Evolutionary conservation across 2,888 invertebrate species (phyloP).

Genomic region (Agonopterix heracliana): DNA sequence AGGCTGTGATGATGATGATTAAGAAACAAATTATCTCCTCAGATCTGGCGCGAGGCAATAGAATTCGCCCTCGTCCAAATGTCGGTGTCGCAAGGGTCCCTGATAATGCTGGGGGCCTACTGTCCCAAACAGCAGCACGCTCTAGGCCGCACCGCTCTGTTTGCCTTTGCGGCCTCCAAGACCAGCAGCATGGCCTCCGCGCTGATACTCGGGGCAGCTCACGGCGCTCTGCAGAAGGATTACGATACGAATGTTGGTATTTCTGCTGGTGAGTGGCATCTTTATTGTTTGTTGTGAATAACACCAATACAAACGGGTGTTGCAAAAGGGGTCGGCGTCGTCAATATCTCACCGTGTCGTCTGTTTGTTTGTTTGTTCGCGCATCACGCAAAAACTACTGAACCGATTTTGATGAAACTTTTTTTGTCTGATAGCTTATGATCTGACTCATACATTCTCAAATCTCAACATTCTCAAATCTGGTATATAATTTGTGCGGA

Average conservation of each 20-base stretch:
- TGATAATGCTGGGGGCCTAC: slow-evolving; percentile 57
- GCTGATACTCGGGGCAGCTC: slow-evolving; percentile 47
- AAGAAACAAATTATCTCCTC: not conserved
- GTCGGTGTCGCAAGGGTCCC: slow-evolving; percentile 53
- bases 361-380: too few relatives aligned
- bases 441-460: too few relatives aligned
- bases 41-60: slow-evolving; percentile 65
- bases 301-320: too few relatives aligned
- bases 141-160: slow-evolving; percentile 40
- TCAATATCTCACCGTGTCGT: too few relatives aligned
- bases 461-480: too few relatives aligned
- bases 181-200: slow-evolving; percentile 38
- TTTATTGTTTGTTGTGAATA: too few relatives aligned
- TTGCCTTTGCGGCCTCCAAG: slow-evolving; percentile 47
- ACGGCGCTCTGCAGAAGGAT: slow-evolving; percentile 49
- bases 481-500: too few relatives aligned
- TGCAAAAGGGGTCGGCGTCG: too few relatives aligned
- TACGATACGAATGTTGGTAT: slow-evolving; percentile 48
- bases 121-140: slow-evolving; percentile 45
- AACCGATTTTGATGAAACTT: too few relatives aligned
- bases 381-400: too few relatives aligned
- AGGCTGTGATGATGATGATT: too few relatives aligned
- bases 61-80: slow-evolving; percentile 59
- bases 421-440: too few relatives aligned
- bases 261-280: slow-evolving; percentile 31